Conservation (phyloP, 92 coral and sea anemone species). For the Zoanthus solanderi region DNA sequence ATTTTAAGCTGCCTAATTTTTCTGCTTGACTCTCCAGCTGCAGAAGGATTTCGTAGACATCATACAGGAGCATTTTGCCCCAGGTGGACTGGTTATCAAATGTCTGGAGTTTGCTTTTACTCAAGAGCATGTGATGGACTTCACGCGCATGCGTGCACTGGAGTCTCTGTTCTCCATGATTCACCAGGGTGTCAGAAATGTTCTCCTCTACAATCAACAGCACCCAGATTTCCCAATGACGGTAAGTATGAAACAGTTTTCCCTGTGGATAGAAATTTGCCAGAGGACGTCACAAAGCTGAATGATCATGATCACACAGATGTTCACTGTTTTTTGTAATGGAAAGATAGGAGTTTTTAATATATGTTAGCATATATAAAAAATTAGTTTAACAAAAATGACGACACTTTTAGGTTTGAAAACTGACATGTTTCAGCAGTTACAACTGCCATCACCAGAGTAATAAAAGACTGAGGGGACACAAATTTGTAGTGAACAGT, state of each 20-base stretch:
- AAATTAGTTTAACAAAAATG: too few species aligned
- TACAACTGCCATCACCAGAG: too few species aligned
- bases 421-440: too few species aligned
- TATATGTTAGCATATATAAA: too few species aligned
- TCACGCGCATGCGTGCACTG: slow-evolving; percentile 97
- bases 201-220: slow-evolving; percentile 95
- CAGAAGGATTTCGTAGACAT: slow-evolving; percentile 93
- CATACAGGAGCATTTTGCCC: slow-evolving; percentile 88
- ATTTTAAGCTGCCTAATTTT: background rate
- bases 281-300: too few species aligned
- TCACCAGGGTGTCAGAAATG: slow-evolving; percentile 95
- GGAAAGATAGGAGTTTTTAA: too few species aligned
- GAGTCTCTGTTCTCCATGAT: slow-evolving; percentile 97
- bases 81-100: slow-evolving; percentile 93
- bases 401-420: too few species aligned
- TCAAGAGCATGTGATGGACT: slow-evolving; percentile 99
- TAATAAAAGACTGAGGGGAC: too few species aligned
- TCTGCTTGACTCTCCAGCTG: slow-evolving; percentile 58
- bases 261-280: background rate
- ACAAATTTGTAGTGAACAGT: too few species aligned
- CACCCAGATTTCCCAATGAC: slow-evolving; percentile 99
- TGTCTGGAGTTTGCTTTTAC: slow-evolving; percentile 90
- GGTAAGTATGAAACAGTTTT: slow-evolving; percentile 43
- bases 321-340: too few species aligned
- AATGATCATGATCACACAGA: too few species aligned